Base-by-base conservation (phyloP, 1,140 invertebrate species). In the Pogonomyrmex barbatus region DNA sequence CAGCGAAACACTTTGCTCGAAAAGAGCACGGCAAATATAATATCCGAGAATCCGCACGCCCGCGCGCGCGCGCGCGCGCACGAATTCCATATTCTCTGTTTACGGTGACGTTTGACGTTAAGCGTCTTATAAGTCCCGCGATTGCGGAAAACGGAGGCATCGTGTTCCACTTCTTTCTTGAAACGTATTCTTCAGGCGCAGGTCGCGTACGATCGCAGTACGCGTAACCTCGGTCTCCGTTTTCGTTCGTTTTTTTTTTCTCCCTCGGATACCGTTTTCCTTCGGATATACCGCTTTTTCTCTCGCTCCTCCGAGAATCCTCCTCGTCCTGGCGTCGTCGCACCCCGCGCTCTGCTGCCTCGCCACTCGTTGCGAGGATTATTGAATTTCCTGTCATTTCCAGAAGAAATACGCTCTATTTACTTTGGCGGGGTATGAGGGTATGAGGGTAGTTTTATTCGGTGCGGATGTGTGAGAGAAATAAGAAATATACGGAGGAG, bases 341-440 rank as follows among this genome's bases (percentile, higher is more conserved):
- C 73, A 24, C 73, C 73, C 82, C 50, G 71, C 82, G 71, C 39
- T 77, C 73, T 70, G 45, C 85, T 76, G 87, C 70, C 85, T 89
- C 75, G 75, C 81, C 73, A 86, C 88, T 91, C 91, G 90, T 92
- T 92, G 92, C 91, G 85, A 93, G 90, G 93, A 94, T 94, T 95
- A 95, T 95, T 94, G 94, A 94, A 93, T 94, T 94, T 94, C 91
- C 93, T 94, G 94, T 94, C 93, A 94, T 93, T 93, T 92, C 92
- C 94, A 95, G 94, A 94, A 94, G 94, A 95, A 94, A 94, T 94
- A 91, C 91, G 93, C 91, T 94, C 92, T 93, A 94, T 94, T 94
- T 94, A 94, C 93, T 94, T 92, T 91, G 65, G 70, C 83, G 81
- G 68, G 68, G 77, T 82, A 83, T 39, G 70, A 88, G 68, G 68